Evolutionary conservation across 2,113 vertebrate genomes (phyloP).

Genomic region (Callospermophilus lateralis): DNA sequence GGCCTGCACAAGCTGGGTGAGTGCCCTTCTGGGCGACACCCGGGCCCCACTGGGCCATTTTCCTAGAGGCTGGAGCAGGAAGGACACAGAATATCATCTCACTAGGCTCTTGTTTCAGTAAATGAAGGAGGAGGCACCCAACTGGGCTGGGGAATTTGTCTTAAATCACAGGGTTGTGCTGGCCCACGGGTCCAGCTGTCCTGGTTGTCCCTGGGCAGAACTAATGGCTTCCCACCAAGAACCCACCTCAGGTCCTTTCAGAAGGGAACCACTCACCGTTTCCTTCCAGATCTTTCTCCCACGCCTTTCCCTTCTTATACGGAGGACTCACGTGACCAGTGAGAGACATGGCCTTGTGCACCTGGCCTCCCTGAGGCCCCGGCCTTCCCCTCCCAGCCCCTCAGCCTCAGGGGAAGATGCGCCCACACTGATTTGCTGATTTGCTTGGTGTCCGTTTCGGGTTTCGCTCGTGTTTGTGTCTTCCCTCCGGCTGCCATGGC

Average conservation of each 20-base stretch:
- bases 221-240: too few species aligned
- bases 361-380: too few species aligned
- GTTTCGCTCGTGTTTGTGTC: background rate
- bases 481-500: background rate
- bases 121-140: background rate
- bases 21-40: background rate
- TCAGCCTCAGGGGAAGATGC: background rate
- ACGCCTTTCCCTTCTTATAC: background rate
- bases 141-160: background rate
- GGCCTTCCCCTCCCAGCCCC: background rate
- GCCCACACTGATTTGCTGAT: background rate
- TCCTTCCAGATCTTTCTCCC: background rate
- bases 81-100: background rate
- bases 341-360: too few species aligned
- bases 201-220: accelerated
- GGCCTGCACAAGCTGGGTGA: accelerated
- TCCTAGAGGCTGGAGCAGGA: background rate
- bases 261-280: background rate
- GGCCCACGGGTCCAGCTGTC: background rate
- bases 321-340: too few species aligned
- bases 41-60: background rate
- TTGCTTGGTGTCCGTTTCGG: background rate
- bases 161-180: background rate
- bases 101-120: too few species aligned
- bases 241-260: accelerated